Conservation (phyloP, 1,140 invertebrate species). For the Cotesia vestalis region DNA sequence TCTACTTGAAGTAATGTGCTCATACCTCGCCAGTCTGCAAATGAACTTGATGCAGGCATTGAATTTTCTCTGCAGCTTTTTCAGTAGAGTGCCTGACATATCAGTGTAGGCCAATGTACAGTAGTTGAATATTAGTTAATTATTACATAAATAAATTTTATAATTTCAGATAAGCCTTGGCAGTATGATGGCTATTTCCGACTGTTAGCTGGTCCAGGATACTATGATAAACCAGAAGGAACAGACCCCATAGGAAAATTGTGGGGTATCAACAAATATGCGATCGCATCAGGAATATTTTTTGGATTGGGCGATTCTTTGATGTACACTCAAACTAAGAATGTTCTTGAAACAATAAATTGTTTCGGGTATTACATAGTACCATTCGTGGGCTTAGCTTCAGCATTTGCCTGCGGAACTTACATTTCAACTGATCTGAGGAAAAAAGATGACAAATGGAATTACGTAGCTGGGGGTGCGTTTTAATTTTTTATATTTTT, state of each 20-base stretch:
- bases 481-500: conserved; percentile 19
- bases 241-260: conserved; percentile 72
- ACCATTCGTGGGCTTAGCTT: conserved; percentile 71
- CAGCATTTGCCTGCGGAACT: conserved; percentile 71
- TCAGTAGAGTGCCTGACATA: too few relatives aligned
- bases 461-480: conserved; percentile 55
- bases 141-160: neutral
- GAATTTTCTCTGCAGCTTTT: too few relatives aligned
- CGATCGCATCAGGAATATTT: conserved; percentile 54
- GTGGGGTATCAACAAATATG: conserved; percentile 70
- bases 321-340: conserved; percentile 68
- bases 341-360: conserved; percentile 62
- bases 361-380: conserved; percentile 66
- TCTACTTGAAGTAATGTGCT: too few relatives aligned
- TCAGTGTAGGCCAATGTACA: too few relatives aligned
- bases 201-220: conserved; percentile 49
- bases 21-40: too few relatives aligned
- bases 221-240: conserved; percentile 78
- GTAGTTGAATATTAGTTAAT: too few relatives aligned
- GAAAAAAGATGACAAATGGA: conserved; percentile 70
- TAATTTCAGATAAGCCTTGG: neutral
- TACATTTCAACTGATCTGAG: conserved; percentile 70
- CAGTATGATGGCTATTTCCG: neutral
- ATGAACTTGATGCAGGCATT: too few relatives aligned
- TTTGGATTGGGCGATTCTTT: conserved; percentile 68